Evolutionary conservation across 2,888 invertebrate genomes (phyloP), one percentile per base, ranked within the genome.

Genomic region (Camptogramma bilineatum): DNA sequence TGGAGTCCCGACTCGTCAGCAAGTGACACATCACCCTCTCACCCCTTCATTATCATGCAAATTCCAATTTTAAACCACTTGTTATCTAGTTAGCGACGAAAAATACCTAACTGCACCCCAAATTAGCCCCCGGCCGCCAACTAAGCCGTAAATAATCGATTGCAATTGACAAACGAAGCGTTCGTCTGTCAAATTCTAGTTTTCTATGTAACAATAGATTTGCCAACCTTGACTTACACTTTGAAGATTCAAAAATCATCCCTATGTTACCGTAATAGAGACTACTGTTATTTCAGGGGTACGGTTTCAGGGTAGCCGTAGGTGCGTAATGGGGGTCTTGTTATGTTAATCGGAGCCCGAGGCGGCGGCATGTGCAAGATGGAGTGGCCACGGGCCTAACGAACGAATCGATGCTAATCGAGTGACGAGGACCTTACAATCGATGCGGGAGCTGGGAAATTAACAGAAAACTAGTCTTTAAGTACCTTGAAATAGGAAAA

Each of bases 51-150:
- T 90, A 91, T 91, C 90, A 93, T 93, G 92, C 87, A 92, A 88
- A 93, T 92, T 85, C 84, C 89, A 92, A 93, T 93, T 93, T 91
- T 85, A 91, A 92, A 90, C 92, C 92, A 92, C 92, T 93, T 91
- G 92, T 93, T 93, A 93, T 91, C 91, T 92, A 92, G 92, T 93
- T 93, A 93, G 90, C 79, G 81, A 82, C 86, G 87, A 91, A 90
- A 91, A 93, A 93, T 91, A 90, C 90, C 91, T 91, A 90, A 82
- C 81, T 81, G 74, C 76, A 81, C 86, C 87, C 91, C 79, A 84
- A 83, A 86, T 86, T 89, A 86, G 91, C 92, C 92, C 73, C 75
- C 79, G 93, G 93, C 92, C 83, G 86, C 77, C 84, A 78, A 85
- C 87, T 87, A 78, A 83, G 78, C 85, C 84, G 87, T 82, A 79